Base-by-base conservation (phyloP, 2,113 vertebrate species). In the Cephalophus harveyi region DNA sequence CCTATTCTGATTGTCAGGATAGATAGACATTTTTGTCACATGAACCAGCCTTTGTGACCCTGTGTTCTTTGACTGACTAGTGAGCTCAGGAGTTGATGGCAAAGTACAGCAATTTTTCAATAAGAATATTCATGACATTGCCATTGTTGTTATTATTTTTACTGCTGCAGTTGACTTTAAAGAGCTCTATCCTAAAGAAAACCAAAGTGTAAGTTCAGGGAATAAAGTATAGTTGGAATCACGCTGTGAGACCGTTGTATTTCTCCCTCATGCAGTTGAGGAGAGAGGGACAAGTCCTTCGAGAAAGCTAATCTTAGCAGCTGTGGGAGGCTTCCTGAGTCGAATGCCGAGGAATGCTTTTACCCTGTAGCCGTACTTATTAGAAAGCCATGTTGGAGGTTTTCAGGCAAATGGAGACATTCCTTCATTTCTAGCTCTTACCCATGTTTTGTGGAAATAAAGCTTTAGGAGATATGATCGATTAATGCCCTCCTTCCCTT, bases 1-100 rank as follows among this genome's bases (percentile, higher is more conserved):
- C 67, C 82, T 96, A 62, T 97, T 89, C 50, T 97, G 54, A 96
- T 97, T 97, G 89, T 97, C 89, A 78, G 94, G 33, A 94, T 95
- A 82, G 92, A 95, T 93, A 82, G 92, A 23, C 50, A 6, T 94
- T 62, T 40, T 83, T 64, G 52, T 93, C 97, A 84, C 57, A 11
- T 94, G 46, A 40, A 13, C 95, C 71, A 79, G 46, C 48, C 57
- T 97, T 59, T 71, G 7, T 59, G 28, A 64, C 17, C 50, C 25
- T 85, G 3, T 6, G 3, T 94, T 67, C 19, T 84, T 81, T 10
- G 48, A 46, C 30, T 92, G 33, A 33, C 46, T 1, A 2, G 4
- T 95, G 40, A 85, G 7, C 81, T 91, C 6, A 50, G 28, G 10
- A 50, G 2, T 5, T 30, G 78, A 0, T 78, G 21, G 21, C 74